Conservation (phyloP, 2,113 vertebrate genomes). For the Rhipidura dahli region DNA sequence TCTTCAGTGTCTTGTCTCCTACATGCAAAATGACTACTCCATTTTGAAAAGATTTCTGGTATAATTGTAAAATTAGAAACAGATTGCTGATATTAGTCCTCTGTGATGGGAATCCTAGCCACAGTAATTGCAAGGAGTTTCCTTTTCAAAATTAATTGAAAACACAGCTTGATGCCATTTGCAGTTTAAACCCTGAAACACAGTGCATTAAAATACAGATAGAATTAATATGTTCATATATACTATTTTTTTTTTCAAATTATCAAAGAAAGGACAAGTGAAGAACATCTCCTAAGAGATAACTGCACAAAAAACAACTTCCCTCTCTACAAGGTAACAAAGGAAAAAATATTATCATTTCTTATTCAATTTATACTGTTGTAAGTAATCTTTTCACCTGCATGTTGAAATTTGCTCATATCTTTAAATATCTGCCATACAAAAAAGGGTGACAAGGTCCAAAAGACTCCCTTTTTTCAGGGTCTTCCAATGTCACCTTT, state of each 20-base stretch:
- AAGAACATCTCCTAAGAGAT: neutral
- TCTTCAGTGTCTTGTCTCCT: neutral
- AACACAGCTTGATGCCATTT: conserved; percentile 34
- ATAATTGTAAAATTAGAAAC: conserved; percentile 37
- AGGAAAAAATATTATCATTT: neutral
- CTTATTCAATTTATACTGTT: neutral
- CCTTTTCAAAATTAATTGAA: conserved; percentile 50
- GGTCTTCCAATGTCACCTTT: neutral
- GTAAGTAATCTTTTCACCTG: neutral
- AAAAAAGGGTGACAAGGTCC: neutral
- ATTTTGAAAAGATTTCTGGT: neutral
- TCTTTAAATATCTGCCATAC: neutral
- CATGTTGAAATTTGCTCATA: neutral
- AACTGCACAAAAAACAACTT: neutral
- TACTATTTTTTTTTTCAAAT: neutral
- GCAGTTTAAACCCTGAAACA: conserved; percentile 55
- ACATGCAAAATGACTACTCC: neutral
- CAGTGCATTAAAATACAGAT: conserved; percentile 7
- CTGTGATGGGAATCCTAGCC: conserved; percentile 15
- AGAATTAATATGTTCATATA: neutral
- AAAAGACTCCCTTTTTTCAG: neutral
- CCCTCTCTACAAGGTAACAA: neutral
- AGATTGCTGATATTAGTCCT: conserved; percentile 21
- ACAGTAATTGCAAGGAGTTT: conserved; percentile 6
- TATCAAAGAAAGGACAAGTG: neutral